A percentile compares a stretch with the other conserved stretches of the same genome.
Evolutionary conservation across 2,888 invertebrate species (phyloP).

Genomic region (Drosophila siamana): DNA sequence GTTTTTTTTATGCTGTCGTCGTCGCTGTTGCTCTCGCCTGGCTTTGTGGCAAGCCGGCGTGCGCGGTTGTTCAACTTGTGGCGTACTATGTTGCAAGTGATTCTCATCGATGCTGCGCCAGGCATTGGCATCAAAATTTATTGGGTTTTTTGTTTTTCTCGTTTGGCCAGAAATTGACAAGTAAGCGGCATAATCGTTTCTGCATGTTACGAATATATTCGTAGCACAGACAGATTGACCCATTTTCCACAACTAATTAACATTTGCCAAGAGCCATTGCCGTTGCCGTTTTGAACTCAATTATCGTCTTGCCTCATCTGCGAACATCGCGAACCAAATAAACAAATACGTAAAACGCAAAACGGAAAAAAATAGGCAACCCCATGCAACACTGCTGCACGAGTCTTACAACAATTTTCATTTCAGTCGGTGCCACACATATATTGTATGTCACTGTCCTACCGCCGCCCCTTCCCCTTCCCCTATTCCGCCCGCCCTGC

Average conservation of each 20-base stretch:
- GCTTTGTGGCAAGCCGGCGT: slow-evolving; percentile 31
- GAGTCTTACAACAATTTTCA: slow-evolving; percentile 69
- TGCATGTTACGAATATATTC: slow-evolving; percentile 27
- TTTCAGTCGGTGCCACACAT: slow-evolving; percentile 41
- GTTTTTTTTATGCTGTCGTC: too few species aligned
- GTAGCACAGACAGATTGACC: slow-evolving; percentile 55
- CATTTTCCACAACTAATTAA: slow-evolving; percentile 76
- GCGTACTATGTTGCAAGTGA: slow-evolving; percentile 56
- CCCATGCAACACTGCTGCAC: slow-evolving; percentile 8
- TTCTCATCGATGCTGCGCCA: slow-evolving; percentile 33
- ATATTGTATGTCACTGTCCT: slow-evolving; percentile 51
- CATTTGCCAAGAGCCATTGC: slow-evolving; percentile 74
- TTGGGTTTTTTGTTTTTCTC: slow-evolving; percentile 15
- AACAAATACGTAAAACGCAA: slow-evolving; percentile 31
- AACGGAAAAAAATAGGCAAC: slow-evolving; percentile 13
- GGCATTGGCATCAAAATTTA: slow-evolving; percentile 8
- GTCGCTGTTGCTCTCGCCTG: background rate
- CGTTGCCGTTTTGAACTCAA: slow-evolving; percentile 71
- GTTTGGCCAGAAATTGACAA: slow-evolving; percentile 41
- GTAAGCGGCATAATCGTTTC: slow-evolving; percentile 48
- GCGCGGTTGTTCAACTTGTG: slow-evolving; percentile 54
- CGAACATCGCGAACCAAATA: slow-evolving; percentile 29
- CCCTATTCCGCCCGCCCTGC: background rate
- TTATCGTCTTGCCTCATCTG: slow-evolving; percentile 76
- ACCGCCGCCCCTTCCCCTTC: slow-evolving; percentile 2